Evolutionary conservation across 2,113 vertebrate species (phyloP).

Genomic region (Corydoras sp.): DNA sequence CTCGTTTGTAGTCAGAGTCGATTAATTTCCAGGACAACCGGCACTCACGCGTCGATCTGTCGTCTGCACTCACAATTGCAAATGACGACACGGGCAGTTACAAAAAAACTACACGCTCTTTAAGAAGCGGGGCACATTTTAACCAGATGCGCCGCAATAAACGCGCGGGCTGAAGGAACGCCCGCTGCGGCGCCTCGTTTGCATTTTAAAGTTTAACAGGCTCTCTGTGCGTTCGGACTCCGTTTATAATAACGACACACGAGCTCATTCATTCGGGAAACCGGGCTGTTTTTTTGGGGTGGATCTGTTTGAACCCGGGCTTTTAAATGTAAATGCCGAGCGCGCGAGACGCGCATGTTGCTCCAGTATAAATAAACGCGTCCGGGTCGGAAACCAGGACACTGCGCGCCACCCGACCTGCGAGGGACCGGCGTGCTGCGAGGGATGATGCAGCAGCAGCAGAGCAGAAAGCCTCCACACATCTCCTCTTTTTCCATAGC

Average conservation of each 20-base stretch:
- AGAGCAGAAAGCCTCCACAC: constrained; percentile 10
- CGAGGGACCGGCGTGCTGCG: neutral
- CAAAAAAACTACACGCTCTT: constrained; percentile 59
- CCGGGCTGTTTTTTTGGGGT: constrained; percentile 29
- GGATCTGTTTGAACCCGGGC: constrained; percentile 38
- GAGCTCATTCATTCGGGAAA: constrained; percentile 28
- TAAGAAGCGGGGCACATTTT: constrained; percentile 63
- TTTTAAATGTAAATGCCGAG: constrained; percentile 54
- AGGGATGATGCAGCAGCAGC: neutral
- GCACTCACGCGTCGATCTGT: constrained; percentile 53
- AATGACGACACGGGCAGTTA: constrained; percentile 59
- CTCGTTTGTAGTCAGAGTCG: constrained; percentile 39
- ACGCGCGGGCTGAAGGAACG: constrained; percentile 42
- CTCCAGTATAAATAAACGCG: constrained; percentile 34
- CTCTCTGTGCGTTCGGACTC: constrained; percentile 17
- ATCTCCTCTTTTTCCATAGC: constrained; percentile 57
- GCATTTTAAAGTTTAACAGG: constrained; percentile 47
- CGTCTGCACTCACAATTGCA: constrained; percentile 58
- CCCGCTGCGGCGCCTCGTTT: constrained; percentile 52
- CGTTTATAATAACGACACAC: constrained; percentile 40
- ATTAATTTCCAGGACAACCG: constrained; percentile 65
- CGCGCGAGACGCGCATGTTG: constrained; percentile 40
- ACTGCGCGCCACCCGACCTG: neutral
- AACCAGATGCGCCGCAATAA: constrained; percentile 68
- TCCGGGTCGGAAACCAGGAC: too few species aligned